Conservation (phyloP, 2,797 vertebrate species). For the Selene dorsalis region DNA sequence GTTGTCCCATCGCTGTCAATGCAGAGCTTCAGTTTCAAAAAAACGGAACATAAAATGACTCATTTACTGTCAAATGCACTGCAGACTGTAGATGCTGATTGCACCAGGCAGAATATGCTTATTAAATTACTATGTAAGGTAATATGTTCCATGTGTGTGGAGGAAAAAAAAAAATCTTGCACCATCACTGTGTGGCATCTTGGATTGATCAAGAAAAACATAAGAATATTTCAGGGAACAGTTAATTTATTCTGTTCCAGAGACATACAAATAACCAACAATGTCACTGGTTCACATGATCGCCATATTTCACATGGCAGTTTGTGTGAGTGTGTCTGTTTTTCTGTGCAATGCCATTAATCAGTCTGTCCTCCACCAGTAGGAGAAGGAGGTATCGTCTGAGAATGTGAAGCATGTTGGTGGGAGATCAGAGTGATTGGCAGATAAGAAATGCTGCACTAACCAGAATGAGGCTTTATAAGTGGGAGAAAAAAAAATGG, state of each 20-base stretch:
- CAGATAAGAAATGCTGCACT: constrained; percentile 20
- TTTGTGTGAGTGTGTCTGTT: constrained; percentile 13
- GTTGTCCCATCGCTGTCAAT: background rate
- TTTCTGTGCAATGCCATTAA: constrained; percentile 45
- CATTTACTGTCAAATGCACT: background rate
- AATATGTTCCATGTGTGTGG: constrained; percentile 15
- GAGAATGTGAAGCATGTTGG: constrained; percentile 58
- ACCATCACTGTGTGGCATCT: background rate
- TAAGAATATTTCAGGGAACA: background rate
- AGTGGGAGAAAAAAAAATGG: background rate
- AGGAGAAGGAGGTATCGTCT: constrained; percentile 34
- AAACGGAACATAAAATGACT: background rate
- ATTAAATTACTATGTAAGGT: background rate
- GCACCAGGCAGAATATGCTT: background rate
- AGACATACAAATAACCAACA: background rate
- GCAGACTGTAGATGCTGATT: background rate
- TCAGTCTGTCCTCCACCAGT: constrained; percentile 37
- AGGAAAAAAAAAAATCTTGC: background rate
- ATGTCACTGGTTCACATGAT: background rate
- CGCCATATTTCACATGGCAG: background rate
- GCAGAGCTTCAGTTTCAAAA: background rate
- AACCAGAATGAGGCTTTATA: constrained; percentile 6
- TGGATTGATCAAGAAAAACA: background rate
- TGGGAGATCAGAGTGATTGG: constrained; percentile 36
- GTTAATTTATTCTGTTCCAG: background rate